phyloP scores from a whole-genome alignment of 2,797 vertebrate genomes.

The Kryptolebias ocellatus region DNA sequence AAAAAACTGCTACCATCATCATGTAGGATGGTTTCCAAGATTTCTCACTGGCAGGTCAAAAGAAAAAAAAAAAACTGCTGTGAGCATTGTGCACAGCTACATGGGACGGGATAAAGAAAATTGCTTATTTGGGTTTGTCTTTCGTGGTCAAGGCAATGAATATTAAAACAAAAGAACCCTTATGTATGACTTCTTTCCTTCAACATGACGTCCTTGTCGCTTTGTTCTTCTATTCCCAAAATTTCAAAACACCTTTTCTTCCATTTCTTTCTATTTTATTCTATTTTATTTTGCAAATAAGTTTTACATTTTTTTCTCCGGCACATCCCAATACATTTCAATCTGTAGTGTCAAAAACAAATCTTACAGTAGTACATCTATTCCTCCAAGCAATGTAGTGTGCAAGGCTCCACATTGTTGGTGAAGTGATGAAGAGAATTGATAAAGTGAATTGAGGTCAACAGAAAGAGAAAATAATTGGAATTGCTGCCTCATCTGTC shows the following conservation, averaged over 20 bases:
- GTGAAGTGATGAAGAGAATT: slow-evolving; percentile 43
- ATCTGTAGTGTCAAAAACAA: slow-evolving; percentile 11
- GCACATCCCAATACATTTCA: slow-evolving; percentile 10
- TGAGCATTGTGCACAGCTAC: slow-evolving; percentile 35
- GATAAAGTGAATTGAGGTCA: slow-evolving; percentile 73
- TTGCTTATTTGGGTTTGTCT: not conserved
- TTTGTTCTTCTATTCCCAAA: no score
- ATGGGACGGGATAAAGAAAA: slow-evolving; percentile 35
- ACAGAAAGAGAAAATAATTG: slow-evolving; percentile 76
- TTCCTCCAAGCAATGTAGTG: slow-evolving; percentile 35
- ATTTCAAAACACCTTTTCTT: no score
- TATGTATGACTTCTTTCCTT: no score
- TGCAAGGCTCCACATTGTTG: slow-evolving; percentile 42
- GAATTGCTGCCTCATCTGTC: slow-evolving; percentile 68
- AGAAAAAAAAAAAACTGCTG: slow-evolving; percentile 30
- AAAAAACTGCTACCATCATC: slow-evolving; percentile 45
- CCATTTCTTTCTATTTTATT: no score
- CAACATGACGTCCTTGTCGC: no score
- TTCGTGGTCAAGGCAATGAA: no score
- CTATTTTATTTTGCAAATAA: no score
- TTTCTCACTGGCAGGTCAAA: slow-evolving; percentile 16
- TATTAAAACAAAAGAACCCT: no score
- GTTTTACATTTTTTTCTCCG: no score
- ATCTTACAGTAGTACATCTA: slow-evolving; percentile 9
- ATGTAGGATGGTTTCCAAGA: slow-evolving; percentile 33